Evolutionary conservation across 2,888 invertebrate species (phyloP).

Genomic region (Drosophila crucigera): DNA sequence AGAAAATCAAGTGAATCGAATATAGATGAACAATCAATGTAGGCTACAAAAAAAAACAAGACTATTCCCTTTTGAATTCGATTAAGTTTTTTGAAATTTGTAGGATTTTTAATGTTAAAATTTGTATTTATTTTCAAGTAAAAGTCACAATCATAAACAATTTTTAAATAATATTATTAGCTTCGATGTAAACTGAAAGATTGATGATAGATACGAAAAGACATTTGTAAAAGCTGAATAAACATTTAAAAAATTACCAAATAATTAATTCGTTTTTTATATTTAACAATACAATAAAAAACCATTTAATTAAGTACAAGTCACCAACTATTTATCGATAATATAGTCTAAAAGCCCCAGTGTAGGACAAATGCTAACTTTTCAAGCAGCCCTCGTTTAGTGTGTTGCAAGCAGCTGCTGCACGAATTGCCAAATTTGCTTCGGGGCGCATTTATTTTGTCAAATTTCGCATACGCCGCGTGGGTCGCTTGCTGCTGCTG

Average conservation of each 20-base stretch:
- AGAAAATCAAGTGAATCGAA: neutral
- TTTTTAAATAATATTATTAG: neutral
- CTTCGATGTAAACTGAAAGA: neutral
- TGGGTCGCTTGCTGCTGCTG: conserved; percentile 36
- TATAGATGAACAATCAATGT: neutral
- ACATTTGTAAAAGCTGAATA: neutral
- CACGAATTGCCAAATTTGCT: conserved; percentile 50
- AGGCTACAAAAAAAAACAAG: neutral
- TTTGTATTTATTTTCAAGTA: neutral
- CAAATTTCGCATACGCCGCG: conserved; percentile 75
- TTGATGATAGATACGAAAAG: neutral
- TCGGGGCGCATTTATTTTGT: conserved; percentile 68
- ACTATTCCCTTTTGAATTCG: neutral
- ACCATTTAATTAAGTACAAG: neutral
- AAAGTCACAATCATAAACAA: neutral
- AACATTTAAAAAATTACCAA: neutral
- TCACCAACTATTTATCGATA: neutral
- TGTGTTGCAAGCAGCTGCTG: conserved; percentile 24
- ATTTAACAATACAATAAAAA: neutral
- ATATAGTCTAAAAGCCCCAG: neutral
- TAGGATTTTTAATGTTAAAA: accelerated
- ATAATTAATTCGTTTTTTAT: neutral
- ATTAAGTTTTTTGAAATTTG: neutral
- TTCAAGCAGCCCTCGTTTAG: conserved; percentile 20
- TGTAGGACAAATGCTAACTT: neutral